Evolutionary conservation across 2,888 invertebrate genomes (phyloP), one percentile per base, ranked within the genome.

Genomic region (Stomorhina lunata): DNA sequence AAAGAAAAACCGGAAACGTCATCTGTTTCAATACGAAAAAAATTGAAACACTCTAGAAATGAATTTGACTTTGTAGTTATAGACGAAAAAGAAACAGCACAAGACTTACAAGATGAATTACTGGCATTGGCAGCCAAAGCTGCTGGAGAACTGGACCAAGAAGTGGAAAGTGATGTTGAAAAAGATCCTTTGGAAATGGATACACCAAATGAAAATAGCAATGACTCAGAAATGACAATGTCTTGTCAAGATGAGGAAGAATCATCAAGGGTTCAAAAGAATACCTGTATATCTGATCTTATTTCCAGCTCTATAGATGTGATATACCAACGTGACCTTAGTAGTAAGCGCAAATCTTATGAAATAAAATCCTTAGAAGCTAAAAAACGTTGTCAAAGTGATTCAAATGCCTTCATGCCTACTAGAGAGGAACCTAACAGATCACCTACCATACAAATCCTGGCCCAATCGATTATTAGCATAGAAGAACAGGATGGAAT

Each of bases 351-450:
- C 1, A 66, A 53, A 17, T 68, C 76, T 20, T 15, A 12, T 25
- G 55, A 59, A 9, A 3, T 12, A 1, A 29, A 57, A 1, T 6
- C 27, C 0, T 15, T 55, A 10, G 69, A 43, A 6, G 7, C 59
- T 5, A 22, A 57, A 20, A 45, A 69, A 37, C 3, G 4, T 6
- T 15, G 10, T 1, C 48, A 15, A 29, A 43, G 27, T 34, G 34
- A 65, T 17, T 83, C 85, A 32, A 86, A 85, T 79, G 80, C 81
- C 4, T 86, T 86, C 61, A 76, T 85, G 79, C 84, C 85, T 4
- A 75, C 83, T 12, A 48, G 80, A 45, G 84, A 83, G 4, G 83
- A 81, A 27, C 83, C 48, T 4, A 84, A 73, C 12, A 76, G 80
- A 43, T 85, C 85, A 12, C 85, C 86, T 0, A 83, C 84, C 6